Percentiles rank a stretch among this genome's conserved stretches.
Conservation (phyloP, 2,113 vertebrate species). For the Ptyas mucosa region DNA sequence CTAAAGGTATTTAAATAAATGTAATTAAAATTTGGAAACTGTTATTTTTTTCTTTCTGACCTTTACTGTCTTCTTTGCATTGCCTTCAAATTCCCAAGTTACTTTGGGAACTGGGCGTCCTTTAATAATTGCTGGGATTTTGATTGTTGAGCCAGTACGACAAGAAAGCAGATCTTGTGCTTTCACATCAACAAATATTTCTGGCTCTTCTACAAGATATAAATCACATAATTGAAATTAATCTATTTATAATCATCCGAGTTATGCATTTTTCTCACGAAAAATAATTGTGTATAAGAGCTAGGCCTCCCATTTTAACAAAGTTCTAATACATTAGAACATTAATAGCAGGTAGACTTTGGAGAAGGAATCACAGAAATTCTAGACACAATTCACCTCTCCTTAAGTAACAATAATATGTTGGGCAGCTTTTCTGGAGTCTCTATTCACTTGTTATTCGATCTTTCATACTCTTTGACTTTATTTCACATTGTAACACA, state of each 20-base stretch:
- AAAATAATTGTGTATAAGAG: neutral
- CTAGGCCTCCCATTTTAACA: neutral
- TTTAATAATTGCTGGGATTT: slow-evolving; percentile 81
- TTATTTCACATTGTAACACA: neutral
- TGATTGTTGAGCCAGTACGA: slow-evolving; percentile 82
- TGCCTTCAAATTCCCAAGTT: slow-evolving; percentile 92
- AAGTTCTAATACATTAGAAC: neutral
- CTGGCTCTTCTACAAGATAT: slow-evolving; percentile 81
- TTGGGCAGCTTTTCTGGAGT: neutral
- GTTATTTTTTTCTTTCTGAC: slow-evolving; percentile 54
- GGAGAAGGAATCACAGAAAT: neutral
- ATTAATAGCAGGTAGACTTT: too few species aligned
- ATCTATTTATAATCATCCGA: neutral
- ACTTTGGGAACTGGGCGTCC: slow-evolving; percentile 88
- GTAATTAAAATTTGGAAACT: slow-evolving; percentile 3
- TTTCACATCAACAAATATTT: slow-evolving; percentile 80
- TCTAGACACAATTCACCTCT: neutral
- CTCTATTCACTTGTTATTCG: neutral
- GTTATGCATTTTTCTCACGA: neutral
- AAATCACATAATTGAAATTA: neutral
- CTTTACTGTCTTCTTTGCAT: slow-evolving; percentile 84
- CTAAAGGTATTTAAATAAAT: slow-evolving; percentile 11
- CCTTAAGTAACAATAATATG: neutral
- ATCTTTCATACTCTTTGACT: neutral
- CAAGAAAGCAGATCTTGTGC: slow-evolving; percentile 82